Percentiles rank a stretch among this genome's conserved stretches.
Evolutionary conservation across 2,888 invertebrate genomes (phyloP).

Genomic region (Apotomis betuletana): DNA sequence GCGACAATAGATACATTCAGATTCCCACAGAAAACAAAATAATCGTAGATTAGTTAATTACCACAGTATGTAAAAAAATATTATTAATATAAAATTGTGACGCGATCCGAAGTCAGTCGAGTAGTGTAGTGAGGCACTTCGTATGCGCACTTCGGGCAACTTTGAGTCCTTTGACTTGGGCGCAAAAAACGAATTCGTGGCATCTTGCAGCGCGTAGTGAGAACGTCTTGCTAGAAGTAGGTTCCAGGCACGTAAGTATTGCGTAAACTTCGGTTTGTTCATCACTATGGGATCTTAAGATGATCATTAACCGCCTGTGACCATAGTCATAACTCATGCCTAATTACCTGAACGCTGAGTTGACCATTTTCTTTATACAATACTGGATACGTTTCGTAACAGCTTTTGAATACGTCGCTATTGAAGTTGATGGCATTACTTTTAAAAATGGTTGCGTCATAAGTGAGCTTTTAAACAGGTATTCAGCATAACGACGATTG

Average conservation of each 20-base stretch:
- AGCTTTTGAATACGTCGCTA: conserved; percentile 4
- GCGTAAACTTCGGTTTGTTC: background rate
- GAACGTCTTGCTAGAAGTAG: background rate
- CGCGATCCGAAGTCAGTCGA: no score
- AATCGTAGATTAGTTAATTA: no score
- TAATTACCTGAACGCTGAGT: conserved; percentile 23
- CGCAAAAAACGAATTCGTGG: no score
- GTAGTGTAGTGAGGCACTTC: no score
- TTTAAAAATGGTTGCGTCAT: conserved; percentile 25
- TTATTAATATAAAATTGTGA: no score
- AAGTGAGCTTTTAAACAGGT: conserved; percentile 1
- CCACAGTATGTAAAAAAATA: no score
- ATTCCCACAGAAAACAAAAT: no score
- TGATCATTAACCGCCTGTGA: background rate
- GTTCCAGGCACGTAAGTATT: background rate
- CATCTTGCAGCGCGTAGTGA: no score
- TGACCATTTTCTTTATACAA: conserved; percentile 30
- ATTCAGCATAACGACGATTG: background rate
- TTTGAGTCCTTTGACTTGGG: no score
- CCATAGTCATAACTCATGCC: conserved; percentile 28
- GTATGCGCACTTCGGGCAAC: no score
- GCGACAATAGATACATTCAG: no score
- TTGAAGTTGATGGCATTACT: conserved; percentile 25
- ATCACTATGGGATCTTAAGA: background rate
- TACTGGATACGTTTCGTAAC: conserved; percentile 26